These are phyloP conservation scores for Hololepta plana DNA, from an alignment of 2,888 invertebrate genomes.

Conservation along the genomic window DNA sequence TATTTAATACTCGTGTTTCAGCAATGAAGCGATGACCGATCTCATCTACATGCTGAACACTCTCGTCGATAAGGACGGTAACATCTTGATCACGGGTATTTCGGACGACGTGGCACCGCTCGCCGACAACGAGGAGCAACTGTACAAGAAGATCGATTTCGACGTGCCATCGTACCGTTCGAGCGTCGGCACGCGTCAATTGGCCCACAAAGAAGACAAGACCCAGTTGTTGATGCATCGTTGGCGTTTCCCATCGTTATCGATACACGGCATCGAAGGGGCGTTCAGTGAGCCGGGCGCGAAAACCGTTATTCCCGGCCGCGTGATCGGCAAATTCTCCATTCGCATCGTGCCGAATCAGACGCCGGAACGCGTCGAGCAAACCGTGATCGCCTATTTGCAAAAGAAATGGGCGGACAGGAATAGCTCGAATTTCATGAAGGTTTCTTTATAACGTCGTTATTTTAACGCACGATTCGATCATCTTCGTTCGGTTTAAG, in stretches of 20 bases:
- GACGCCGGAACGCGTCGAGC: slow-evolving; percentile 63
- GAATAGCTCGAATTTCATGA: slow-evolving; percentile 74
- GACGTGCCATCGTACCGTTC: slow-evolving; percentile 57
- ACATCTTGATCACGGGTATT: slow-evolving; percentile 67
- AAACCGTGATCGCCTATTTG: slow-evolving; percentile 59
- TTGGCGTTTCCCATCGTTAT: slow-evolving; percentile 88
- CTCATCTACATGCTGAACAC: slow-evolving; percentile 69
- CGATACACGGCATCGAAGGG: slow-evolving; percentile 79
- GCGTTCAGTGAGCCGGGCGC: slow-evolving; percentile 86
- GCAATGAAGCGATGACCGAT: slow-evolving; percentile 80
- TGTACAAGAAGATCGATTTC: slow-evolving; percentile 75
- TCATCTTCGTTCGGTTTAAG: too few species aligned
- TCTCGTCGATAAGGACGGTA: slow-evolving; percentile 72
- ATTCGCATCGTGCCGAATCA: slow-evolving; percentile 93
- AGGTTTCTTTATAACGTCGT: slow-evolving; percentile 25
- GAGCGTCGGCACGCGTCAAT: slow-evolving; percentile 47
- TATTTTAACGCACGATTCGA: too few species aligned
- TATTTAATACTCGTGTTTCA: too few species aligned
- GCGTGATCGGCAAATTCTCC: slow-evolving; percentile 94
- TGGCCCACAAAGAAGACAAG: slow-evolving; percentile 66
- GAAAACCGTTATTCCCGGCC: slow-evolving; percentile 88
- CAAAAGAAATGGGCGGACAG: slow-evolving; percentile 61
- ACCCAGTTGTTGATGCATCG: slow-evolving; percentile 78
- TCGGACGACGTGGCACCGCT: slow-evolving; percentile 65
- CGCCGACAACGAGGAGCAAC: slow-evolving; percentile 45